Conservation (phyloP, 2,888 invertebrate species). For the Cryptus armator region DNA sequence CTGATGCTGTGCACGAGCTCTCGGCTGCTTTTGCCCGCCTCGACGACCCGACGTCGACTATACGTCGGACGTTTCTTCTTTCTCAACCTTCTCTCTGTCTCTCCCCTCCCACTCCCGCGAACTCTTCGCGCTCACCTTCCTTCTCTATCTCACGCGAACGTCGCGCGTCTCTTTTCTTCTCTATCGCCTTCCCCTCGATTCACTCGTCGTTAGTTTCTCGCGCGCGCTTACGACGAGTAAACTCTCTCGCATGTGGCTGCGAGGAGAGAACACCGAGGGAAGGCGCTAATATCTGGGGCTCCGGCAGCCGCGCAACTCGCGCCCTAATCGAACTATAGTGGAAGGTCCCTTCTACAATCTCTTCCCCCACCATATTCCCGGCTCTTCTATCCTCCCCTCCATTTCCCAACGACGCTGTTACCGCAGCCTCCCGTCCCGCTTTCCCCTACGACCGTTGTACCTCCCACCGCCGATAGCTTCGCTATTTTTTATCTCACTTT, state of each 20-base stretch:
- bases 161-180: slow-evolving; percentile 58
- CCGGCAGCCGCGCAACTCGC: slow-evolving; percentile 83
- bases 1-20: slow-evolving; percentile 31
- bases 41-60: slow-evolving; percentile 50
- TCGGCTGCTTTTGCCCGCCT: slow-evolving; percentile 32
- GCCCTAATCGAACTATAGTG: slow-evolving; percentile 81
- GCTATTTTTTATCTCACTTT: slow-evolving; percentile 61
- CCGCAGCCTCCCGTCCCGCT: slow-evolving; percentile 73
- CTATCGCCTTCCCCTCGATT: slow-evolving; percentile 32
- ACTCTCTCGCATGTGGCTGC: slow-evolving; percentile 14
- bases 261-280: slow-evolving; percentile 67
- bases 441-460: slow-evolving; percentile 69
- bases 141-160: slow-evolving; percentile 22
- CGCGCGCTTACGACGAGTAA: slow-evolving; percentile 44
- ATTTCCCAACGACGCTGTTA: slow-evolving; percentile 62
- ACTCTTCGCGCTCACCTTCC: slow-evolving; percentile 37
- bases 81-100: slow-evolving; percentile 22
- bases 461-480: slow-evolving; percentile 46
- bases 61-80: slow-evolving; percentile 37
- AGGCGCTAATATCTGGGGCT: slow-evolving; percentile 85
- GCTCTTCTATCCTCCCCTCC: slow-evolving; percentile 40
- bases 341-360: slow-evolving; percentile 63
- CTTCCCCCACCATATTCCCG: slow-evolving; percentile 54
- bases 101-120: neutral
- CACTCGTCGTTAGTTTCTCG: slow-evolving; percentile 32